Base-by-base conservation (phyloP, 1,140 invertebrate species). In the Bombus confusus region DNA sequence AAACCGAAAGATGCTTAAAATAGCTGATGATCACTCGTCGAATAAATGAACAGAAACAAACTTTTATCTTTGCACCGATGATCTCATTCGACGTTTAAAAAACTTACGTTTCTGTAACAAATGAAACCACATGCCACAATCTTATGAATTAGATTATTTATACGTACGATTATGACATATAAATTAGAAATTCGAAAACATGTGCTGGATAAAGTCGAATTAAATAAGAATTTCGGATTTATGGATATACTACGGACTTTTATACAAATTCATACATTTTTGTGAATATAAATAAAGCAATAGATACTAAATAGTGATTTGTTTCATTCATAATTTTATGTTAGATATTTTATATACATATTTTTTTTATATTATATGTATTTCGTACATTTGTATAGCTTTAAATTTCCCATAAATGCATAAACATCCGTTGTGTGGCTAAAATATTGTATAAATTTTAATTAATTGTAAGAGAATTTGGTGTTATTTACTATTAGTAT, bases 1-100 rank as follows among this genome's bases (percentile, higher is more conserved):
- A 22, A 10, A 76, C 69, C n/a, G 31, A 83, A 86, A 31, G 66
- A 83, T 31, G 25, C n/a, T 83, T 31, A 77, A 76, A 83, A 71
- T 59, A 62, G 22, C 10, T 22, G 83, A 86, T 31, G 31, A 75
- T 71, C 39, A 28, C 18, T 25, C 22, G 3, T 47, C 39, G 28
- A 59, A 62, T 43, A 62, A 52, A 47, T 34, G 39, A 18, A 57
- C 9, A 37, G 31, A 80, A 72, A 62, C 41, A 73, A 62, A 72
- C 59, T 64, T 47, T 31, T 57, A 15, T 6, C 25, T 71, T 6
- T 31, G 13, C 37, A 1, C 6, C 15, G 10, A 62, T 71, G 66
- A 79, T 37, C 57, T 64, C 28, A 72, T 52, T 47, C 31, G 72
- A 2, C 31, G 12, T 80, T 79, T n/a, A 59, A 43, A n/a, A 71